Conservation (phyloP, 2,797 vertebrate genomes). For the Argya squamiceps region DNA sequence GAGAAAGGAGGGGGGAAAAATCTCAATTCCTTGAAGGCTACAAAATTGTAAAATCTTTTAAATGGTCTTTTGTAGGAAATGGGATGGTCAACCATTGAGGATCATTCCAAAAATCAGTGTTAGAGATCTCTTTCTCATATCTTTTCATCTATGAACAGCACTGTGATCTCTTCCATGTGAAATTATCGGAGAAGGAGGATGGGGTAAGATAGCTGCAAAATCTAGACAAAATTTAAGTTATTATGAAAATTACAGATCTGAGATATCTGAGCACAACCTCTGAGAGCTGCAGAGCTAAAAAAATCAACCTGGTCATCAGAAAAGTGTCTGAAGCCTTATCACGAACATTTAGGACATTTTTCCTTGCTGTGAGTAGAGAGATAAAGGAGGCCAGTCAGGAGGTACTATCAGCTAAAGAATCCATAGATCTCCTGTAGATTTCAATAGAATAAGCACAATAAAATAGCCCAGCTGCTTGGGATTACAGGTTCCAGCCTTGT, state of each 20-base stretch:
- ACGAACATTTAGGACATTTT: background rate
- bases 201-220: background rate
- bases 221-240: background rate
- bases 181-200: background rate
- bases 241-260: background rate
- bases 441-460: slow-evolving; percentile 41
- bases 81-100: background rate
- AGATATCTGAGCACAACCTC: background rate
- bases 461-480: slow-evolving; percentile 47
- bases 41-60: background rate
- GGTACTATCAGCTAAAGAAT: slow-evolving; percentile 34
- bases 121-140: background rate
- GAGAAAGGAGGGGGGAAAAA: fast-evolving
- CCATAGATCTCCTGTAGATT: slow-evolving; percentile 42
- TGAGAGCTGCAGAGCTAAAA: background rate
- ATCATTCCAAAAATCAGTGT: background rate
- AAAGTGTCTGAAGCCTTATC: background rate
- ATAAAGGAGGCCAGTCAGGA: slow-evolving; percentile 6
- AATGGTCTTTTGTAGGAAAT: background rate
- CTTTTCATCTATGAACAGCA: background rate
- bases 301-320: background rate
- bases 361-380: background rate
- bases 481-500: slow-evolving; percentile 54
- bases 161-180: background rate
- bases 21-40: background rate